A percentile compares a stretch with the other conserved stretches of the same genome.
Conservation (phyloP, 2,797 vertebrate genomes). For the Neoniphon sammara region DNA sequence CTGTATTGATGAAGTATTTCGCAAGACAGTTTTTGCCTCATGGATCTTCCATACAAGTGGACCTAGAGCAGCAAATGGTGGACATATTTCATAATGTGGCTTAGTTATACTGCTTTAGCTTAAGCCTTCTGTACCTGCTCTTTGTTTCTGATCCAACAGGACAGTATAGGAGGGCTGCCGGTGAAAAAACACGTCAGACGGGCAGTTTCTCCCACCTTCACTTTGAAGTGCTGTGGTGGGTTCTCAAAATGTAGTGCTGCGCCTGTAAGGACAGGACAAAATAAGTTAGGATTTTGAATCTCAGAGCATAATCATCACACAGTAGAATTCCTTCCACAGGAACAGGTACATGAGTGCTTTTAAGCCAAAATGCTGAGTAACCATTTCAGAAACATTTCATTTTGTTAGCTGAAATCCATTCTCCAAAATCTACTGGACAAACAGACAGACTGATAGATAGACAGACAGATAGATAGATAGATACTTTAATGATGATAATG, state of each 20-base stretch:
- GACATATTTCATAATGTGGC: not conserved
- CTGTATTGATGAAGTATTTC: too few relatives aligned
- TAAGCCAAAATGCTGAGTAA: too few relatives aligned
- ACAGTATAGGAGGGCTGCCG: slow-evolving; percentile 79
- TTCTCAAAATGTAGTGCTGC: slow-evolving; percentile 73
- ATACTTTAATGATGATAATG: too few relatives aligned
- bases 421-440: too few relatives aligned
- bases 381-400: too few relatives aligned
- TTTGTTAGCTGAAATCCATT: too few relatives aligned
- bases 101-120: not conserved
- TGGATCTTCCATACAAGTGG: not conserved
- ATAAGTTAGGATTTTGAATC: slow-evolving; percentile 15
- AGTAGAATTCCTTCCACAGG: too few relatives aligned
- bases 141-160: slow-evolving; percentile 85
- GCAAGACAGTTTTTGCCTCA: too few relatives aligned
- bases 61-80: not conserved
- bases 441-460: too few relatives aligned
- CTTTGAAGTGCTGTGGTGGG: slow-evolving; percentile 73
- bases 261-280: slow-evolving; percentile 59
- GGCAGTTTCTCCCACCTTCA: slow-evolving; percentile 73
- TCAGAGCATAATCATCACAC: too few relatives aligned
- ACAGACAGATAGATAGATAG: too few relatives aligned
- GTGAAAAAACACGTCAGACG: slow-evolving; percentile 76
- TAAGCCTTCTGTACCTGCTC: slow-evolving; percentile 73
- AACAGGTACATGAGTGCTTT: too few relatives aligned